Conservation (phyloP, 2,888 invertebrate genomes). For the Argyresthia goedartella region DNA sequence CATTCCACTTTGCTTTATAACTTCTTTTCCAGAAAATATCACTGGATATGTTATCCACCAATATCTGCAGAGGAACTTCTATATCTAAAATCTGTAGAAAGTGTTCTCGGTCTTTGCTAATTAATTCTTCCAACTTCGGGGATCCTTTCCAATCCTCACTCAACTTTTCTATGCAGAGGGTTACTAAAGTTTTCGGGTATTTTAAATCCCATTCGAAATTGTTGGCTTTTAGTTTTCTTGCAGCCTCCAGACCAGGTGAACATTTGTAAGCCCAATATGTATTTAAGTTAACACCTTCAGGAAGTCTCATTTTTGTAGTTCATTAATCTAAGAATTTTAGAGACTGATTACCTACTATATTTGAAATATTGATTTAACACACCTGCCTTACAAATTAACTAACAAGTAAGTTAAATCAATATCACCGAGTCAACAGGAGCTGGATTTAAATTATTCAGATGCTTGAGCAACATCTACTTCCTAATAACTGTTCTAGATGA, state of each 20-base stretch:
- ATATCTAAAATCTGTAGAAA: slow-evolving; percentile 52
- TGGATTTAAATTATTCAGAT: too few relatives aligned
- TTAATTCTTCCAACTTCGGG: slow-evolving; percentile 42
- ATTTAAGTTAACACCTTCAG: slow-evolving; percentile 45
- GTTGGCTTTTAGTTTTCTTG: slow-evolving; percentile 58
- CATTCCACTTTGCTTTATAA: slow-evolving; percentile 44
- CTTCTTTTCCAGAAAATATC: slow-evolving; percentile 63
- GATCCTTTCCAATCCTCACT: slow-evolving; percentile 53
- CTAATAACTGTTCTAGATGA: too few relatives aligned
- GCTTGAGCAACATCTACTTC: too few relatives aligned
- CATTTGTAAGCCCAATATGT: slow-evolving; percentile 55
- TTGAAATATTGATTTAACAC: not conserved
- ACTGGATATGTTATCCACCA: slow-evolving; percentile 56
- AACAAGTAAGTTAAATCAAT: not conserved
- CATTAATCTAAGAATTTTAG: too few relatives aligned
- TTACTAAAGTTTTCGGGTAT: slow-evolving; percentile 52
- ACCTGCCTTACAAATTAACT: not conserved
- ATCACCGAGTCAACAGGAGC: too few relatives aligned
- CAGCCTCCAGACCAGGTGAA: slow-evolving; percentile 35
- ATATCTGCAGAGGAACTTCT: slow-evolving; percentile 45
- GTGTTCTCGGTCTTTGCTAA: slow-evolving; percentile 49
- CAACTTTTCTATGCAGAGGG: slow-evolving; percentile 58
- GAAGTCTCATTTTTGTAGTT: slow-evolving; percentile 31
- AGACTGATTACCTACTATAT: too few relatives aligned
- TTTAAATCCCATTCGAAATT: slow-evolving; percentile 63